Evolutionary conservation across 2,797 vertebrate genomes (phyloP).

Genomic region (Parauchenoglanis ngamensis): DNA sequence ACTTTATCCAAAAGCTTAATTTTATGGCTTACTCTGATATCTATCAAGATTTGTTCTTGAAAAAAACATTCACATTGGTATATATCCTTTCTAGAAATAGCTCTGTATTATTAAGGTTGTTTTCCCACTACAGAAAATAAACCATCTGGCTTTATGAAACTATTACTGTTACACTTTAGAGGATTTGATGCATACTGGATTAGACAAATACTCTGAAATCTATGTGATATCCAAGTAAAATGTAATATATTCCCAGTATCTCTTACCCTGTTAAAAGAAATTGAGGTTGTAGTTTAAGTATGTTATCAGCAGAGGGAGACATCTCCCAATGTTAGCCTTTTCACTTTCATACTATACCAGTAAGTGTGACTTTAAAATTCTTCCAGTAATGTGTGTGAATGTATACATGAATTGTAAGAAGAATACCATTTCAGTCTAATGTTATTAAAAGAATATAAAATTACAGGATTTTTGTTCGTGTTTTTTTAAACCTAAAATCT

Average conservation of each 20-base stretch:
- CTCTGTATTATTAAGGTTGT: conserved; percentile 57
- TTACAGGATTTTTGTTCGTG: neutral
- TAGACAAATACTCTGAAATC: neutral
- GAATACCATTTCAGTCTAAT: neutral
- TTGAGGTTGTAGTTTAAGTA: neutral
- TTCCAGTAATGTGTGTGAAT: neutral
- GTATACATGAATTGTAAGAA: neutral
- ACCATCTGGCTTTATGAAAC: neutral
- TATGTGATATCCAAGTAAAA: neutral
- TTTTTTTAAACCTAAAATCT: neutral
- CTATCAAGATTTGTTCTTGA: conserved; percentile 55
- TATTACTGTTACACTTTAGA: neutral
- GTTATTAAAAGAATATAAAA: neutral
- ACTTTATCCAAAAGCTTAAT: neutral
- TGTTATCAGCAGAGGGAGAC: conserved; percentile 30
- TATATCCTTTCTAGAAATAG: conserved; percentile 71
- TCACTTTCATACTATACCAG: neutral
- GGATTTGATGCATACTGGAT: neutral
- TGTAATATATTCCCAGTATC: neutral
- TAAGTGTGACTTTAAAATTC: neutral
- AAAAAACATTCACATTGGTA: conserved; percentile 57
- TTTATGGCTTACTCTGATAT: neutral
- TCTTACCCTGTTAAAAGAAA: neutral
- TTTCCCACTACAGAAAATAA: neutral
- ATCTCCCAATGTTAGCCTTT: neutral